phyloP scores from a whole-genome alignment of 2,797 vertebrate species.

The Cossypha caffra region DNA sequence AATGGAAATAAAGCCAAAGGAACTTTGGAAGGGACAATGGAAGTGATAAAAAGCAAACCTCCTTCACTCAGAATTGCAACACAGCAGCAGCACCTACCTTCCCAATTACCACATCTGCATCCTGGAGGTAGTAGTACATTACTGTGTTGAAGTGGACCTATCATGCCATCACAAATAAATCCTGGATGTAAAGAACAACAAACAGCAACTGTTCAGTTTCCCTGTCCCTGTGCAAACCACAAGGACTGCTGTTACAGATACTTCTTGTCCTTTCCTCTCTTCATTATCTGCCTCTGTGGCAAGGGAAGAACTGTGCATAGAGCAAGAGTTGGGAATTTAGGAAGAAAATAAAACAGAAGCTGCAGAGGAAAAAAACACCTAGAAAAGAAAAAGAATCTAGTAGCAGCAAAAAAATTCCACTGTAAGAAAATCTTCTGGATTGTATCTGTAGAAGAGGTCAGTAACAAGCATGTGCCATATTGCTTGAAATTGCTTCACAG shows the following conservation, averaged over 20 bases:
- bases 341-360: not conserved
- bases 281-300: not conserved
- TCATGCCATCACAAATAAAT: not conserved
- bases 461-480: not conserved
- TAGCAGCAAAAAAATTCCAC: not conserved
- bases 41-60: slow-evolving; percentile 13
- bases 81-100: not conserved
- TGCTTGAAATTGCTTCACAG: not conserved
- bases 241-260: not conserved
- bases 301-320: not conserved
- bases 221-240: not conserved
- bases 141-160: not conserved
- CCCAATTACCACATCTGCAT: not conserved
- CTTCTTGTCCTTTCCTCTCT: not conserved
- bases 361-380: not conserved
- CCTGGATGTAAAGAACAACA: not conserved
- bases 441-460: not conserved
- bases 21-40: not conserved
- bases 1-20: not conserved
- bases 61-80: not conserved
- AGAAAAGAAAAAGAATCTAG: not conserved
- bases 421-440: not conserved
- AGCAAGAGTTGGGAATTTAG: not conserved
- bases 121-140: not conserved
- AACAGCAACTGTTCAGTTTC: not conserved